Evolutionary conservation across 2,113 vertebrate genomes (phyloP), one percentile per base, ranked within the genome.

Genomic region (Gavialis gangeticus): DNA sequence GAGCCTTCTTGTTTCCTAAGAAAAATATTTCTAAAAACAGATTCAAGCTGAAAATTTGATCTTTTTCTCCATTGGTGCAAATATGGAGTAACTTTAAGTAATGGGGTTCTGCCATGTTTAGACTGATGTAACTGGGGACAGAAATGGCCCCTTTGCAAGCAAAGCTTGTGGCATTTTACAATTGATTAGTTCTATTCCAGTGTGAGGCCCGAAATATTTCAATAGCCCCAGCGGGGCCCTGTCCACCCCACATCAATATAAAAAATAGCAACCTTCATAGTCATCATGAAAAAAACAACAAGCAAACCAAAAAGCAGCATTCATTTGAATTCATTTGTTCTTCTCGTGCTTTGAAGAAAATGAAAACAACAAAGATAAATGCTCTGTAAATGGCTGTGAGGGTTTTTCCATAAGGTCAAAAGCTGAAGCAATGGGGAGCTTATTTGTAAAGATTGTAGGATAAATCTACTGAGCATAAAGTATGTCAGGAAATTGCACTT

Each of bases 251-350:
- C 84, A 81, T 30, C 85, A 59, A 87, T 86, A 6, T 55, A 84
- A 94, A 63, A 78, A 90, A 90, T 25, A 64, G 28, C 22, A 75
- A 76, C 24, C 54, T 87, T 58, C n/a, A 37, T 87, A 77, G 83
- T 83, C 76, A 75, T 80, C 87, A 84, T 89, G 57, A 96, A 80
- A 89, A 91, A 96, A 90, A 80, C 37, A 91, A 83, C 1, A 0
- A 46, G 9, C 46, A 46, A 46, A 7, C 46, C 46, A 46, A 46
- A 46, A 46, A 46, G 46, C 57, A n/a, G 27, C 60, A 83, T 4
- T 78, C 82, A 90, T 96, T 90, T 78, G 87, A 93, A 92, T 92
- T 93, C 28, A n/a, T 79, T 85, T 88, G 95, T 90, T 88, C 28
- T 73, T 82, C 59, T 92, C 58, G 77, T 2, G 86, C 22, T 85